Base-by-base conservation (phyloP, 1,140 invertebrate genomes). In the Drosophila busckii region DNA sequence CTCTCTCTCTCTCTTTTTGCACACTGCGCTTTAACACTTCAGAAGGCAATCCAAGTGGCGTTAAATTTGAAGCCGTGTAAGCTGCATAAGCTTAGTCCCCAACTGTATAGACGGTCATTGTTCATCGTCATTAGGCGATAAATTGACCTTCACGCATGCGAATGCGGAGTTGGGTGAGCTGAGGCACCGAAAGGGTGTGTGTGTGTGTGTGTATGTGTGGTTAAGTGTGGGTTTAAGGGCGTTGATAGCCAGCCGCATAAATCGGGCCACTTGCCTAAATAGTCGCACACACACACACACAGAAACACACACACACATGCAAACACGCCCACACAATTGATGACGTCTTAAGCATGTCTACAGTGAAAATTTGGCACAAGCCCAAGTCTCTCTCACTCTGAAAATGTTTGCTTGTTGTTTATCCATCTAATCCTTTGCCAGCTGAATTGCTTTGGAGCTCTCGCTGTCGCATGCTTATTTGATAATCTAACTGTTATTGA, bases 401-500 rank as follows among this genome's bases (percentile, higher is more conserved):
- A n/a, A n/a, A n/a, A n/a, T 59, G 34, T 34, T 12, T 31, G 34
- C 34, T 9, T 29, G 32, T 15, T 13, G 28, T 9, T 13, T 28
- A 16, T 45, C 17, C 13, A 31, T 13, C n/a, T 50, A 26, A 40
- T 54, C 22, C 37, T 26, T n/a, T 38, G 41, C 23, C 35, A 26
- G 12, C 31, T 53, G 44, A 54, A 34, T 62, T 44, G 40, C 59
- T 62, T 23, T 25, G 34, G 35, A 37, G 42, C 66, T 28, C 29
- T 29, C 44, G 31, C 63, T 67, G 45, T 73, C 15, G 31, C 28
- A 82, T 75, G 64, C 76, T 82, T 82, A 82, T 82, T 83, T 82
- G 75, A 82, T 82, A 82, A 82, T 82, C 75, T 83, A 82, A 69
- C 76, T 82, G 75, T 75, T 82, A 82, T 82, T 82, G 75, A 82